Evolutionary conservation across 2,888 invertebrate species (phyloP), one percentile per base, ranked within the genome.

Genomic region (Druceiella hillmani): DNA sequence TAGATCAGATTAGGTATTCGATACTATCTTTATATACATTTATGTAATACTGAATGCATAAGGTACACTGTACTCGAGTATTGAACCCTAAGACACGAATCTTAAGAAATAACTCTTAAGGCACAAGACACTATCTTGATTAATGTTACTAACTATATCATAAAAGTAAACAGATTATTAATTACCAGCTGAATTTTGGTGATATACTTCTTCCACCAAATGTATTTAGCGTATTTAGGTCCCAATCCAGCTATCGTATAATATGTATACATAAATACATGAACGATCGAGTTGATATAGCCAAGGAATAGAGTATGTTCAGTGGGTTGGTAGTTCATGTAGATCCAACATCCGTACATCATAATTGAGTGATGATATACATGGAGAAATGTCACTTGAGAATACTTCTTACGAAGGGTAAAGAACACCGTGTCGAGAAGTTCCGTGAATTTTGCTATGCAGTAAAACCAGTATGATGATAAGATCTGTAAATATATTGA

Each of bases 171-270:
- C n/a, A n/a, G n/a, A n/a, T n/a, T n/a, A 24, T 7, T 24, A 49
- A 59, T 66, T 59, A 85, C 87, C 75, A 90, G 65, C 61, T 90
- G 89, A 59, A 89, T 72, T 43, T 76, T 76, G 3, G 89, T 90
- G 54, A 90, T 82, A 56, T 89, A 87, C 50, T 83, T 85, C 65
- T 90, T 90, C 89, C 89, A 90, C 87, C 88, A 89, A 30, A 89
- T 59, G 56, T 83, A 88, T 54, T 84, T 84, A 52, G 80, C 81
- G 59, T 81, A 81, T 28, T 75, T 57, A 0, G 87, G 87, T 3
- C 89, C 89, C 45, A 87, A 62, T 0, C 86, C 87, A 0, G 89
- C 77, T 48, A 89, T 63, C 33, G 86, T 70, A 54, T 89, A 89
- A 57, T 90, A 89, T 0, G 78, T 66, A 60, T 90, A 89, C 89